Base-by-base conservation (phyloP, 2,888 invertebrate genomes). In the Apotomis turbidana region DNA sequence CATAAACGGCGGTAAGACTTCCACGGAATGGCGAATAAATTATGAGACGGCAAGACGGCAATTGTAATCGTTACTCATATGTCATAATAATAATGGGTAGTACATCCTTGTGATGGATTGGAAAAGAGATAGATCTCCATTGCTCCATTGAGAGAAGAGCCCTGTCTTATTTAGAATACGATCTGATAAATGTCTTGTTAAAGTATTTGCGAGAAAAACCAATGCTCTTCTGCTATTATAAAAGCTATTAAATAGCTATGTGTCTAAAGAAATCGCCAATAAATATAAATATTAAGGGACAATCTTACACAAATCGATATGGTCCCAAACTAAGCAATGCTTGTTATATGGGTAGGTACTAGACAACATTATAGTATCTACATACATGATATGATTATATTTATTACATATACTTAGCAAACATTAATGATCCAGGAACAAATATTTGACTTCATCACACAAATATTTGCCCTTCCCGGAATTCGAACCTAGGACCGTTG, bases 51-150 rank as follows among this genome's bases (percentile, higher is more conserved):
- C 8, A 57, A 44, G 54, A 54, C 52, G 5, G 54, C 60, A 60
- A 60, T 68, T 60, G 60, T 54, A 66, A 57, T 66, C 66, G 27
- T 60, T 54, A 60, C 60, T 60, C 60, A 60, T 68, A 68, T 68
- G 59, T 68, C 60, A 54, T 44, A 60, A 68, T 68, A 68, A 59
- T 60, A 55, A 55, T 55, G 66, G 66, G 46, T 57, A 66, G 55
- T 57, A 55, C 55, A 66, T 27, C 55, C 64, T 27, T 64, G 55
- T 55, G 64, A 66, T 55, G 44, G 55, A 66, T 55, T 66, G 44
- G 27, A 55, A 15, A 55, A 27, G n/a, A 44, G 55, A 66, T 66
- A 27, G 57, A 66, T 46, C 55, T 66, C 55, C 46, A n/a, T 59
- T 41, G 59, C 55, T 66, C 55, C 46, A n/a, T 59, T 41, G 59